Evolutionary conservation across 2,888 invertebrate species (phyloP).

Genomic region (Melanchra persicariae): DNA sequence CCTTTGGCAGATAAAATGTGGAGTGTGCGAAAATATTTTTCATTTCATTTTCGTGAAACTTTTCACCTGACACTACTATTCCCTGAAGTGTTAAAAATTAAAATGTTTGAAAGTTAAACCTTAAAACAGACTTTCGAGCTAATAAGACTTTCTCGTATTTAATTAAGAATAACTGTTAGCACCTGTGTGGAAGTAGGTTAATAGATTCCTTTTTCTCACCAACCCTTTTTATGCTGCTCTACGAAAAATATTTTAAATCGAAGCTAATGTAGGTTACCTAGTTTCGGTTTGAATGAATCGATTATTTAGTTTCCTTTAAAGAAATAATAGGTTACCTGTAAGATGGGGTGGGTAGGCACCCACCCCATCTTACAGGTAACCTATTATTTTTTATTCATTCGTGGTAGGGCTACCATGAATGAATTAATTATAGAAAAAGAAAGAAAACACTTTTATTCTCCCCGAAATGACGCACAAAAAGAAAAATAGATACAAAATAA

Average conservation of each 20-base stretch:
- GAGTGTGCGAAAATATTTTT: slow-evolving; percentile 34
- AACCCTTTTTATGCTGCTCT: slow-evolving; percentile 47
- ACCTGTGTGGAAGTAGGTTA: slow-evolving; percentile 70
- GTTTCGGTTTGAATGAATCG: slow-evolving; percentile 25
- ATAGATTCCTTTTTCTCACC: slow-evolving; percentile 64
- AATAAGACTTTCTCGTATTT: slow-evolving; percentile 67
- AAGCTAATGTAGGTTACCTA: slow-evolving; percentile 54
- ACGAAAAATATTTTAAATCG: slow-evolving; percentile 41
- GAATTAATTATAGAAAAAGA: background rate
- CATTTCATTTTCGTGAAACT: slow-evolving; percentile 35
- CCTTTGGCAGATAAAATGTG: slow-evolving; percentile 2
- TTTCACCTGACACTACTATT: slow-evolving; percentile 46
- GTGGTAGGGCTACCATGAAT: background rate
- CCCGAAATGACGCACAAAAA: too few relatives aligned
- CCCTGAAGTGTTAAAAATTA: slow-evolving; percentile 55
- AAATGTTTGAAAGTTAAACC: slow-evolving; percentile 60
- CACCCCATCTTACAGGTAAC: background rate
- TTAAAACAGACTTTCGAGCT: slow-evolving; percentile 57
- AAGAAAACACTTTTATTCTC: too few relatives aligned
- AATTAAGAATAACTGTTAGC: slow-evolving; percentile 70
- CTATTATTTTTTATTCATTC: slow-evolving; percentile 13
- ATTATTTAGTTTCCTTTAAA: slow-evolving; percentile 28
- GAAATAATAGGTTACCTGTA: background rate
- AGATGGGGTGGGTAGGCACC: too few relatives aligned
- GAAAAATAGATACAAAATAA: too few relatives aligned